These are phyloP conservation scores for Hemicrepidius hirtus DNA, from an alignment of 2,888 invertebrate species.

Conservation along the genomic window DNA sequence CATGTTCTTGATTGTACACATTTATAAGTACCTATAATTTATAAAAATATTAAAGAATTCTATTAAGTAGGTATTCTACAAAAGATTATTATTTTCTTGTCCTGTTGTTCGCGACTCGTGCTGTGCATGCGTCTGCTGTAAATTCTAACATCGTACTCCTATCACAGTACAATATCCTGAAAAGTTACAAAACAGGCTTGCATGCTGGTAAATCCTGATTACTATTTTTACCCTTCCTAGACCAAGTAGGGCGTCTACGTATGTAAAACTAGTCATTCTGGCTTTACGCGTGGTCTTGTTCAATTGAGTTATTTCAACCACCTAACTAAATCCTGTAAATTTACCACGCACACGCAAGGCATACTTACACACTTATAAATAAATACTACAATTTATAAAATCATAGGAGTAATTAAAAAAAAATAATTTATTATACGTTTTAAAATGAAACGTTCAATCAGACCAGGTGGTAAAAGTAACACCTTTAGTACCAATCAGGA, in stretches of 20 bases:
- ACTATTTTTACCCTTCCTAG: conserved; percentile 23
- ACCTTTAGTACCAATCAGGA: conserved; percentile 21
- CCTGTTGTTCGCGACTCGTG: conserved; percentile 10
- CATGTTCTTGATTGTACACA: neutral
- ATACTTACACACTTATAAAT: neutral
- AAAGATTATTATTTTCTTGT: neutral
- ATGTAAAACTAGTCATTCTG: conserved; percentile 43
- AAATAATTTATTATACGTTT: no score
- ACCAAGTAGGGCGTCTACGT: conserved; percentile 17
- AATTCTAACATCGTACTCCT: neutral
- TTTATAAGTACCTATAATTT: no score
- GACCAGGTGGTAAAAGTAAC: conserved; percentile 28
- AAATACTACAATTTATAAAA: no score
- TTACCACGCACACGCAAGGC: conserved; percentile 8
- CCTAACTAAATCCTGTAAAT: conserved; percentile 5
- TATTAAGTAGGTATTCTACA: neutral
- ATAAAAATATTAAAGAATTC: neutral
- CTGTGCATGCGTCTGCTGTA: neutral
- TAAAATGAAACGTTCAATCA: neutral
- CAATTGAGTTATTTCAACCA: conserved; percentile 37
- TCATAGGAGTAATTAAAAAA: no score
- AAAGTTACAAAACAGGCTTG: conserved; percentile 35
- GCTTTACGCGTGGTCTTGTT: conserved; percentile 49
- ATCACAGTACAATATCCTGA: neutral
- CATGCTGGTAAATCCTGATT: conserved; percentile 24